phyloP scores from a whole-genome alignment of 2,113 vertebrate species.

The human (Homo sapiens) region GRCh38 chr6:110638001-110638500 shows the following conservation, averaged over 20 bases:
- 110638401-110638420: background rate
- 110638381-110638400: background rate
- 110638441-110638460: background rate
- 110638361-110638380: background rate
- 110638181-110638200: background rate
- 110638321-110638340: background rate
- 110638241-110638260: background rate
- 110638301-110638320: background rate
- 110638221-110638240: accelerated
- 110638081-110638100: slow-evolving; percentile 1
- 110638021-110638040: background rate
- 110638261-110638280: background rate
- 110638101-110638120: background rate
- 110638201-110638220: too few species aligned
- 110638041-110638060: background rate
- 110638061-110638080: background rate
- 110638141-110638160: background rate
- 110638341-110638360: background rate
- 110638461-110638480: background rate
- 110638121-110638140: background rate
- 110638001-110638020: slow-evolving; percentile 36
- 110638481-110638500: background rate
- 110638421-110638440: background rate
- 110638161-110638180: background rate
- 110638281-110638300: background rate